These are phyloP conservation scores for Brachyhypopomus occidentalis DNA, from an alignment of 2,113 vertebrate species.

Conservation along the genomic window DNA sequence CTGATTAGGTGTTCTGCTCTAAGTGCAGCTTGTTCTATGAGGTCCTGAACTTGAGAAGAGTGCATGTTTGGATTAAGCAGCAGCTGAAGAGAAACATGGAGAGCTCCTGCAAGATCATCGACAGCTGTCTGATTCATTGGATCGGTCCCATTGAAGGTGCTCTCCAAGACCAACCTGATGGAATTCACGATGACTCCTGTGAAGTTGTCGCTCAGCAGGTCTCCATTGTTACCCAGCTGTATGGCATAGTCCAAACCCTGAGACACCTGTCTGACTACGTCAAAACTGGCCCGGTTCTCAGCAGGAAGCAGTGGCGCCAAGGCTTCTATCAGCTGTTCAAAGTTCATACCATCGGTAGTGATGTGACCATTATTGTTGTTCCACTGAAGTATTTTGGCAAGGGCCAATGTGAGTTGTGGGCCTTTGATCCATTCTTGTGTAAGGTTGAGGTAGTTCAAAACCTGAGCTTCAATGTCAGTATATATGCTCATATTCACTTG, in stretches of 20 bases:
- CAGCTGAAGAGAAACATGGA: constrained; percentile 59
- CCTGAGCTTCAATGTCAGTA: constrained; percentile 47
- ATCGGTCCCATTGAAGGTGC: background rate
- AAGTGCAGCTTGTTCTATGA: constrained; percentile 55
- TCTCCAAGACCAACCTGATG: constrained; percentile 49
- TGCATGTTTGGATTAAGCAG: constrained; percentile 57
- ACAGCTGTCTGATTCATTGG: constrained; percentile 40
- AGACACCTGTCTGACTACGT: constrained; percentile 54
- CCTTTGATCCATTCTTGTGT: constrained; percentile 65
- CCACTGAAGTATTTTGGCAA: constrained; percentile 63
- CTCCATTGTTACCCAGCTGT: constrained; percentile 54
- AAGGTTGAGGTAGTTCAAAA: constrained; percentile 57
- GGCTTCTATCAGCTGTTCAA: constrained; percentile 60
- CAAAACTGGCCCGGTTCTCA: constrained; percentile 57
- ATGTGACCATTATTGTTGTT: constrained; percentile 50
- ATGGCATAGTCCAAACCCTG: constrained; percentile 63
- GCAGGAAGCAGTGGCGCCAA: constrained; percentile 45
- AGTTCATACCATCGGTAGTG: constrained; percentile 51
- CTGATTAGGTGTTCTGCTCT: constrained; percentile 54
- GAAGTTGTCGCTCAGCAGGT: constrained; percentile 63
- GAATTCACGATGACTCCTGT: constrained; percentile 53
- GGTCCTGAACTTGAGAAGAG: constrained; percentile 54
- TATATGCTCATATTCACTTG: constrained; percentile 52
- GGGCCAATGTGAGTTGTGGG: constrained; percentile 49
- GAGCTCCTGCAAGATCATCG: constrained; percentile 56